A percentile compares a stretch with the other conserved stretches of the same genome.
Conservation (phyloP, 1,140 invertebrate species). For the roundworm (Caenorhabditis elegans) region DNA sequence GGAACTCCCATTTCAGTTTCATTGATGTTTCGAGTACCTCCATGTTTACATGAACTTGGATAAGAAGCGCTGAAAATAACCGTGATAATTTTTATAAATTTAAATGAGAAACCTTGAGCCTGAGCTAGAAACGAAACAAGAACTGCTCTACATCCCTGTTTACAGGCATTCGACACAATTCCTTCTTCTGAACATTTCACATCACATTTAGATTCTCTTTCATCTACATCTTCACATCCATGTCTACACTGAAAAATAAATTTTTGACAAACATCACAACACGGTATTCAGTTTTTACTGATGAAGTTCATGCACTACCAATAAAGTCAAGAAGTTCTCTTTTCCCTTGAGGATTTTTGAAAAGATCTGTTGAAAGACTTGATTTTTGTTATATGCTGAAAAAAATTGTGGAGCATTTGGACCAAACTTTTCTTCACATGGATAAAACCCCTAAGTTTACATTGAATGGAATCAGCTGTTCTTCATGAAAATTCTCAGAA, state of each 20-base stretch:
- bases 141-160: slow-evolving; percentile 38
- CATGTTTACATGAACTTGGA: not conserved
- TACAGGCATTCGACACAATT: slow-evolving; percentile 6
- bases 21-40: not conserved
- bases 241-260: slow-evolving; percentile 31
- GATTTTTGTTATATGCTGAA: too few relatives aligned
- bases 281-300: too few relatives aligned
- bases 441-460: too few relatives aligned
- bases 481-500: too few relatives aligned
- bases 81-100: not conserved
- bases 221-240: slow-evolving; percentile 38
- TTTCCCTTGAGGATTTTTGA: too few relatives aligned
- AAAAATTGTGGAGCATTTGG: too few relatives aligned
- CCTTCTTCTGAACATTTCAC: slow-evolving; percentile 30
- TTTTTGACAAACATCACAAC: not conserved
- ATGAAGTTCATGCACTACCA: too few relatives aligned
- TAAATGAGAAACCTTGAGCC: not conserved
- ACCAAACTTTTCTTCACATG: too few relatives aligned
- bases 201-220: not conserved
- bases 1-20: slow-evolving; percentile 24
- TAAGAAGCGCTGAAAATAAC: not conserved
- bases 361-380: too few relatives aligned
- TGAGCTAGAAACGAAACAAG: slow-evolving; percentile 10
- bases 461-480: too few relatives aligned
- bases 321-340: too few relatives aligned